Percentiles rank a stretch among this genome's conserved stretches.
These are phyloP conservation scores for Chionis minor DNA, from an alignment of 2,113 vertebrate species.

Conservation along the genomic window DNA sequence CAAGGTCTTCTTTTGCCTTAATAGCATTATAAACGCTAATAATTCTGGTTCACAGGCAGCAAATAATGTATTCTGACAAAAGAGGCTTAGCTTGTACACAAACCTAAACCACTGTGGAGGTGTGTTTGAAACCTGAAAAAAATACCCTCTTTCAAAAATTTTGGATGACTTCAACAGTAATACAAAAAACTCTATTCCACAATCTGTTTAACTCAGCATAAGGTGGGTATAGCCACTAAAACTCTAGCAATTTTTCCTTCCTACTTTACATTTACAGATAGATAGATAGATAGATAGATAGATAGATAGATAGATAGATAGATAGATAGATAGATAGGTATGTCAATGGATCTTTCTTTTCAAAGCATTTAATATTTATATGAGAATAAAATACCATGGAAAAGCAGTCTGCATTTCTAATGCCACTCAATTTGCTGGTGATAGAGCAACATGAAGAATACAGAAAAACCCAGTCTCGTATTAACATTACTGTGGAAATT, in stretches of 20 bases:
- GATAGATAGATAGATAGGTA: not conserved
- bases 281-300: not conserved
- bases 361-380: not conserved
- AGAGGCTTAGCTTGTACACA: not conserved
- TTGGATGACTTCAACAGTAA: not conserved
- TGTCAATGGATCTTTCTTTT: not conserved
- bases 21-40: not conserved
- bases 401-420: not conserved
- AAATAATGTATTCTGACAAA: not conserved
- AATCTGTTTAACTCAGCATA: not conserved
- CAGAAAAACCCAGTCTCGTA: not conserved
- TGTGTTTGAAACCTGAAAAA: not conserved
- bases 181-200: not conserved
- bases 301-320: not conserved
- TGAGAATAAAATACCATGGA: not conserved
- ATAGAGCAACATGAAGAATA: not conserved
- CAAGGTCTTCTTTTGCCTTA: not conserved
- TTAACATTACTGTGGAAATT: not conserved
- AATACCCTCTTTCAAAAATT: not conserved
- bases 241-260: not conserved
- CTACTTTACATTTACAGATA: not conserved
- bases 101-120: not conserved
- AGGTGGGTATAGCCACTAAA: not conserved
- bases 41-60: not conserved
- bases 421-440: not conserved